Evolutionary conservation across 1,140 invertebrate species (phyloP).

Genomic region (Meloidogyne hapla): DNA sequence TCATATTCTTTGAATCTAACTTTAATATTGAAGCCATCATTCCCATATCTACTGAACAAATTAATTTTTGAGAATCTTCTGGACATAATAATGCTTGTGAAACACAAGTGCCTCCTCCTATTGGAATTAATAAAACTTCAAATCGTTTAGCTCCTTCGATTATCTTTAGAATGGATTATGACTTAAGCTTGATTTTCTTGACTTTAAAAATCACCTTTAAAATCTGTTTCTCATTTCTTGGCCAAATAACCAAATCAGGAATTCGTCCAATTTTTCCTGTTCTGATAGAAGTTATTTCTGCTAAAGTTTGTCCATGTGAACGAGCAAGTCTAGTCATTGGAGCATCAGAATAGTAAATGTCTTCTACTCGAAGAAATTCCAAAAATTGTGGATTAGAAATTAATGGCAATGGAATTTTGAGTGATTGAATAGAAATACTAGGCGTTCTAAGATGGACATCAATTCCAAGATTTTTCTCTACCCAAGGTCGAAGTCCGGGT

Average conservation of each 20-base stretch:
- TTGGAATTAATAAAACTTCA: slow-evolving; percentile 85
- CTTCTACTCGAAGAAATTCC: slow-evolving; percentile 69
- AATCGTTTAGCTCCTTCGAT: slow-evolving; percentile 76
- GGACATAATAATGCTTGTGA: slow-evolving; percentile 86
- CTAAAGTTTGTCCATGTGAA: slow-evolving; percentile 89
- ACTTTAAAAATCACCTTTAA: slow-evolving; percentile 65
- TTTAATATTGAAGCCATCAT: slow-evolving; percentile 91
- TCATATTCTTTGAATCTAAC: slow-evolving; percentile 84
- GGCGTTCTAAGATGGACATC: slow-evolving; percentile 67
- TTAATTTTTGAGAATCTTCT: slow-evolving; percentile 75
- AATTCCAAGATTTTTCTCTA: slow-evolving; percentile 74
- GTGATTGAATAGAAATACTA: slow-evolving; percentile 60
- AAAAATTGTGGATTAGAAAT: slow-evolving; percentile 69
- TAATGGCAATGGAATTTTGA: slow-evolving; percentile 63
- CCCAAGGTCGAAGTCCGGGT: slow-evolving; percentile 80
- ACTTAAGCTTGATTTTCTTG: slow-evolving; percentile 71
- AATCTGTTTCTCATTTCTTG: slow-evolving; percentile 64
- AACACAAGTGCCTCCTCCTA: slow-evolving; percentile 90
- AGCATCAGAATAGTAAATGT: slow-evolving; percentile 75
- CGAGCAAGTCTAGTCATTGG: slow-evolving; percentile 77
- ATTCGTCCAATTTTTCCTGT: slow-evolving; percentile 76
- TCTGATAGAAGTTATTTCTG: slow-evolving; percentile 80
- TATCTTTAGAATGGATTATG: slow-evolving; percentile 69
- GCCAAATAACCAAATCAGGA: slow-evolving; percentile 91
- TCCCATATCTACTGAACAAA: slow-evolving; percentile 86